phyloP scores from a whole-genome alignment of 2,888 invertebrate species.

The Anthrax anthrax region DNA sequence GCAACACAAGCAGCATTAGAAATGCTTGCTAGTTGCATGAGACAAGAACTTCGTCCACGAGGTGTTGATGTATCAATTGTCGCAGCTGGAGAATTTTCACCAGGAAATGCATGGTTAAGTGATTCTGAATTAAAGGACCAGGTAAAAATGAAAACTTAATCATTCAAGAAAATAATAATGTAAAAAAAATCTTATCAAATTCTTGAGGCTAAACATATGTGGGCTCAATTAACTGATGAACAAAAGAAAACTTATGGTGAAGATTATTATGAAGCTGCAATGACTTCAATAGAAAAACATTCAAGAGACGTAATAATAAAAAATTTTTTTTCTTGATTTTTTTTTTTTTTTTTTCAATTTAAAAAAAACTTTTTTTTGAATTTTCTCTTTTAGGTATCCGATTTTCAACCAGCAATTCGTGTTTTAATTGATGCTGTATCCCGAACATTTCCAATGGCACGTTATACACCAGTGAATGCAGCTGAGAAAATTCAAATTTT shows the following conservation, averaged over 20 bases:
- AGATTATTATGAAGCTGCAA: conserved; percentile 67
- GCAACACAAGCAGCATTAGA: conserved; percentile 65
- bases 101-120: conserved; percentile 63
- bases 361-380: neutral
- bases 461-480: conserved; percentile 70
- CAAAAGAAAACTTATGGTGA: conserved; percentile 67
- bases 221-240: conserved; percentile 60
- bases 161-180: neutral
- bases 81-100: conserved; percentile 72
- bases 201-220: conserved; percentile 60
- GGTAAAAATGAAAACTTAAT: conserved; percentile 17
- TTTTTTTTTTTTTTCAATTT: neutral
- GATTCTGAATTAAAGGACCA: conserved; percentile 51
- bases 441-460: conserved; percentile 67
- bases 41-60: conserved; percentile 63
- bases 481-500: conserved; percentile 66
- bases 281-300: conserved; percentile 65
- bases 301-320: conserved; percentile 41
- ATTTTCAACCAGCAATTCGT: conserved; percentile 60
- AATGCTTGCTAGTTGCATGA: conserved; percentile 62
- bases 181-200: neutral
- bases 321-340: neutral
- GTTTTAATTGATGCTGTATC: conserved; percentile 63
- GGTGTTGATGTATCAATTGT: conserved; percentile 73
- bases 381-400: conserved; percentile 45